Conservation (phyloP, 92 coral and sea anemone species). For the Parazoanthus atlanticus region DNA sequence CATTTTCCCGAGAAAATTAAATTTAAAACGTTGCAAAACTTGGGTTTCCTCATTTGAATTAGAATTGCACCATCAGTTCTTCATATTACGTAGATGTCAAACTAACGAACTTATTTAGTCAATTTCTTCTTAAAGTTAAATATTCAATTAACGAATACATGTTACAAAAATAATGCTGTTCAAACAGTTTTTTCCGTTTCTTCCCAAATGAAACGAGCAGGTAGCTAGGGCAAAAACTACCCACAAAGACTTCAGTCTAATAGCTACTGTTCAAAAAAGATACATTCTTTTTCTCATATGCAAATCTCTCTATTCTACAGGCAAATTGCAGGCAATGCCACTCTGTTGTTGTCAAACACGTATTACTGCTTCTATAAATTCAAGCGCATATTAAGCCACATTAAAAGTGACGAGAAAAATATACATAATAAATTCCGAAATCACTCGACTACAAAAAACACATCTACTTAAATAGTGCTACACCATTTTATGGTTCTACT, state of each 20-base stretch:
- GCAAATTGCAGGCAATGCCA: background rate
- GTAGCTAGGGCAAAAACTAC: background rate
- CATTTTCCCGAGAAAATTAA: too few relatives aligned
- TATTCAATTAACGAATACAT: too few relatives aligned
- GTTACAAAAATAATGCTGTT: background rate
- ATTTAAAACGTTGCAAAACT: too few relatives aligned
- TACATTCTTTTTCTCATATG: background rate
- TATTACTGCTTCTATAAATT: too few relatives aligned
- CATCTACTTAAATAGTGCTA: background rate
- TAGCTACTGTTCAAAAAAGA: background rate
- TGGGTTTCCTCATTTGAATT: background rate
- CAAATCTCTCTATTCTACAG: background rate
- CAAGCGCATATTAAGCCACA: background rate
- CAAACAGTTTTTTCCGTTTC: background rate
- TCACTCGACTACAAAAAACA: background rate
- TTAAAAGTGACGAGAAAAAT: background rate
- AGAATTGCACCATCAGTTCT: background rate
- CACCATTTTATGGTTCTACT: too few relatives aligned
- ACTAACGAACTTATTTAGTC: background rate
- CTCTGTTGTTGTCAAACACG: background rate
- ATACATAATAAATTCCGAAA: too few relatives aligned
- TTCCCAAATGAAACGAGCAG: too few relatives aligned
- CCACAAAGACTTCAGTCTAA: too few relatives aligned
- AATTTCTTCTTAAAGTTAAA: too few relatives aligned
- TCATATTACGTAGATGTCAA: background rate